Base-by-base conservation (phyloP, 2,888 invertebrate species). In the Pyrocoelia pectoralis region DNA sequence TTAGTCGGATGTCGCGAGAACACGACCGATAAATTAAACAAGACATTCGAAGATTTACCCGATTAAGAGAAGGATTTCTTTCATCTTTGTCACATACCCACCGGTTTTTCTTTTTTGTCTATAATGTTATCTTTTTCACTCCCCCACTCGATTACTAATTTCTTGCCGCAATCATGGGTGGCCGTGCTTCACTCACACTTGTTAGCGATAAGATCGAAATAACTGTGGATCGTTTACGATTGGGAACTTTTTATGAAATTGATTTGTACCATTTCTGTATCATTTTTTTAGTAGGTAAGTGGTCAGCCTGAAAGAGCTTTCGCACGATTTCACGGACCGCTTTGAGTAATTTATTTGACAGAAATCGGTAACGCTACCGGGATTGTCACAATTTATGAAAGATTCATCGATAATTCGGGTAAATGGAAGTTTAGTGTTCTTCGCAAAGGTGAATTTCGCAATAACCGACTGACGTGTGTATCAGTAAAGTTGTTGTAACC, bases 11-110 rank as follows among this genome's bases (percentile, higher is more conserved):
- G 74, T 76, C 76, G 72, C 74, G 67, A 69, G 68, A 73, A 75
- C 74, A 74, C 68, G 68, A 68, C 71, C 75, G 76, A 76, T 76
- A 76, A 76, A 76, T 75, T 74, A 72, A 71, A 73, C 65, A 68
- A 67, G 76, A 76, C 74, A 70, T 71, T 71, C 69, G 61, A 59
- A 67, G 67, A 67, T 69, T 61, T 61, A 33, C 50, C 65, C 56
- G 68, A 63, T 66, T 67, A 65, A 24, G 33, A 33, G 53, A 18
- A 13, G 48, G 43, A 38, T 48, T 52, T 52, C 28, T 52, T 52
- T 48, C 43, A 43, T 65, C 65, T 62, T 53, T 62, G 52, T 66
- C 57, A 38, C 58, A 48, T 58, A 41, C 58, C 41, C 28, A 46
- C 50, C 50, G 18, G n/a, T 61, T 33, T 33, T n/a, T 33, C 33